A percentile compares a stretch with the other conserved stretches of the same genome.
Conservation (phyloP, 2,888 invertebrate genomes). For the Poecilobothrus nobilitatus region DNA sequence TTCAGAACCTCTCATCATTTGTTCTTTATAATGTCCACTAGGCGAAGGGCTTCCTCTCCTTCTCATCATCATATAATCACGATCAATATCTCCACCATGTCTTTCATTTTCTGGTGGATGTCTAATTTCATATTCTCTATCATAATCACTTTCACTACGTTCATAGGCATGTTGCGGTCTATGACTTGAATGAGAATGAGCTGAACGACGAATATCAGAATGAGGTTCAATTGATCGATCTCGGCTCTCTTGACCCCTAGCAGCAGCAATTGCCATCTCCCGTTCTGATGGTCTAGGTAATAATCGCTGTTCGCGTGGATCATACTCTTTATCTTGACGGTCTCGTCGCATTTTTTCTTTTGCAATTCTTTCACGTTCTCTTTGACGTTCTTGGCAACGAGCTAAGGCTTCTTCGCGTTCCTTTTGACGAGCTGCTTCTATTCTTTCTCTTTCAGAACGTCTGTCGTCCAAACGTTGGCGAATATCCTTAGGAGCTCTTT, state of each 20-base stretch:
- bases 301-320: slow-evolving; percentile 48
- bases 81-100: slow-evolving; percentile 32
- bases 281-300: slow-evolving; percentile 57
- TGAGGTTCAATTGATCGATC: slow-evolving; percentile 36
- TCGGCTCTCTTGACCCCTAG: slow-evolving; percentile 37
- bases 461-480: slow-evolving; percentile 48
- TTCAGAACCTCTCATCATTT: slow-evolving; percentile 26
- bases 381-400: slow-evolving; percentile 55
- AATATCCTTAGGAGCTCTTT: slow-evolving; percentile 35
- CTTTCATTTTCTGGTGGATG: slow-evolving; percentile 29
- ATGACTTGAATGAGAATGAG: slow-evolving; percentile 14
- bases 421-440: slow-evolving; percentile 52
- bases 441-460: slow-evolving; percentile 47
- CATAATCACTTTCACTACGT: slow-evolving; percentile 23
- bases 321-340: slow-evolving; percentile 43
- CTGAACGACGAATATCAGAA: slow-evolving; percentile 18
- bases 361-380: slow-evolving; percentile 47
- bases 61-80: slow-evolving; percentile 31
- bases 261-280: slow-evolving; percentile 51
- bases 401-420: slow-evolving; percentile 57
- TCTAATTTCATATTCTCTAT: slow-evolving; percentile 7
- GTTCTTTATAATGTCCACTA: slow-evolving; percentile 33
- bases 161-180: slow-evolving; percentile 25
- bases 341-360: slow-evolving; percentile 46
- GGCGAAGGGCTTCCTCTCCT: slow-evolving; percentile 35